Conservation (phyloP, 1,140 invertebrate species). For the Fopius arisanus region DNA sequence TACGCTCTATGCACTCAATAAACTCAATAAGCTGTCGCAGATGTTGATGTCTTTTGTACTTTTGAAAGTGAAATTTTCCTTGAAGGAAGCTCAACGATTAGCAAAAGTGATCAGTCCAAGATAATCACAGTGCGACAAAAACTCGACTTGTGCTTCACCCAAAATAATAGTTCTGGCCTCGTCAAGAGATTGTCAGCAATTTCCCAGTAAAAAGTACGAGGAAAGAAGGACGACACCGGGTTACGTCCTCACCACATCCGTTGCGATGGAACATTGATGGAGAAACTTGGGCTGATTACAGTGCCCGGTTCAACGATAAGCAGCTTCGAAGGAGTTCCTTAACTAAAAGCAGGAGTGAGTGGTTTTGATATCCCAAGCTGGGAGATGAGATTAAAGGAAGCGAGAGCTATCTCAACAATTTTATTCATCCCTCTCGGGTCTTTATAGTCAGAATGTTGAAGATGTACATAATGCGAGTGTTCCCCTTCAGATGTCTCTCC, state of each 20-base stretch:
- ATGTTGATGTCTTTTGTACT: too few relatives aligned
- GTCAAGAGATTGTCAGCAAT: conserved; percentile 28
- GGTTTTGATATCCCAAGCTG: not conserved
- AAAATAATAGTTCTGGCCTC: not conserved
- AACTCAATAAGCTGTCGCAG: too few relatives aligned
- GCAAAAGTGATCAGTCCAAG: not conserved
- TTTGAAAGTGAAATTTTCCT: too few relatives aligned
- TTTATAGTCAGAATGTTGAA: not conserved
- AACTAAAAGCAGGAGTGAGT: conserved; percentile 44
- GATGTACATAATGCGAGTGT: conserved; percentile 2
- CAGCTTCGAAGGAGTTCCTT: conserved; percentile 46
- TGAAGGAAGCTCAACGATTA: too few relatives aligned
- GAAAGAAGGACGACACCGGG: conserved; percentile 33
- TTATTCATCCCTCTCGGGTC: conserved; percentile 36
- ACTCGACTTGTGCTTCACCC: not conserved
- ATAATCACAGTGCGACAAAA: not conserved
- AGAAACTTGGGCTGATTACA: conserved; percentile 48
- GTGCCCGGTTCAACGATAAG: conserved; percentile 34
- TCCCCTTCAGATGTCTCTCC: conserved; percentile 15
- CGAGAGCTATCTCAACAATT: conserved; percentile 44
- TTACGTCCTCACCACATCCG: not conserved
- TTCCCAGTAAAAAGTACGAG: conserved; percentile 48
- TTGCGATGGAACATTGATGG: conserved; percentile 55
- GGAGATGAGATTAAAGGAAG: conserved; percentile 44
- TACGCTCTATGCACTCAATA: too few relatives aligned